Percentiles rank a stretch among this genome's conserved stretches.
These are phyloP conservation scores for Lapara coniferarum DNA, from an alignment of 2,888 invertebrate species.

Conservation along the genomic window DNA sequence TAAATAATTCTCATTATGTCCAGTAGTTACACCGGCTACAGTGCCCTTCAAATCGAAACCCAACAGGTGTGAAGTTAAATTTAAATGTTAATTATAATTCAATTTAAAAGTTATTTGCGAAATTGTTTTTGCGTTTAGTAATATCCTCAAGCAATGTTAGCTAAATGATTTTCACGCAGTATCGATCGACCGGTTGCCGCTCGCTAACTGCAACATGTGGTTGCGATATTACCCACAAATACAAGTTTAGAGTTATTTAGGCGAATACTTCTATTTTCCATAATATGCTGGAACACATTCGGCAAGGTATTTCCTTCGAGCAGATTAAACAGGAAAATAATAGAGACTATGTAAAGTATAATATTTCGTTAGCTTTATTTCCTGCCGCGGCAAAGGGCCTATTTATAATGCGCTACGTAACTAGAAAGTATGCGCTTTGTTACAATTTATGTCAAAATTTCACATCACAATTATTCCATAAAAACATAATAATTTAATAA, in stretches of 20 bases:
- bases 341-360: background rate
- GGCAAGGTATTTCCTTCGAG: background rate
- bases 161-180: background rate
- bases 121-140: background rate
- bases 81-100: background rate
- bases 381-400: too few relatives aligned
- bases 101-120: background rate
- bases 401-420: too few relatives aligned
- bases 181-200: background rate
- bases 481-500: too few relatives aligned
- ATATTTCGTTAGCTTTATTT: background rate
- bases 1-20: too few relatives aligned
- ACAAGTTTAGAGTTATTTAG: slow-evolving; percentile 3
- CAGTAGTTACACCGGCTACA: too few relatives aligned
- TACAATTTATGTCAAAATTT: too few relatives aligned
- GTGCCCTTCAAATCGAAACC: too few relatives aligned
- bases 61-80: too few relatives aligned
- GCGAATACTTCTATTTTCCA: background rate
- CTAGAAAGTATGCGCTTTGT: too few relatives aligned
- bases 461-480: too few relatives aligned
- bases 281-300: background rate
- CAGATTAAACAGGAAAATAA: background rate
- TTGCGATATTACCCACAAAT: background rate
- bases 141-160: background rate
- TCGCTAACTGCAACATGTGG: background rate